Evolutionary conservation across 53 echinoderm and acorn worm species (phyloP), one percentile per base, ranked within the genome.

Genomic region (Stichopus horrens): DNA sequence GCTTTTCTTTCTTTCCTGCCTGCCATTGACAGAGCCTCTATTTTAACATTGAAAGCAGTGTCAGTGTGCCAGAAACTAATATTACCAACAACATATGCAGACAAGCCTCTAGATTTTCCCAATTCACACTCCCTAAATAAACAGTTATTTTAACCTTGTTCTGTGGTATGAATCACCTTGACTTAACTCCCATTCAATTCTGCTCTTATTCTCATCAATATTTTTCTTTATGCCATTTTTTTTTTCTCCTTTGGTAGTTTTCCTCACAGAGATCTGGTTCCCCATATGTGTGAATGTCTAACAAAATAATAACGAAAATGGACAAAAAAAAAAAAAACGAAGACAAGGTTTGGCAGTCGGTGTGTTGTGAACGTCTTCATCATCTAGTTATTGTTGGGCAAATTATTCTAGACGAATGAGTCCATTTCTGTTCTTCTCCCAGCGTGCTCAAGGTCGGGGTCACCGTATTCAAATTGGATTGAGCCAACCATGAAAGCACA

Each of bases 141-240:
- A 81, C 81, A 81, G 81, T 81, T 81, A 81, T 81, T 81, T 81
- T 81, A 81, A 81, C 81, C 81, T 56, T 81, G 57, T 81, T 81
- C 81, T 58, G 55, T 56, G 56, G 81, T 57, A 57, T 18, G 58
- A 21, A 81, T 81, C 58, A 21, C 81, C 81, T 81, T 81, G 81
- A 81, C 81, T 81, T 58, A 81, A 53, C 81, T 81, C 76, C 81
- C 81, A 81, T 81, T 81, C 81, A 57, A 56, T 81, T 81, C 56
- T 55, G 81, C 58, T 58, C 81, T 53, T 81, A 81, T 81, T 81
- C 81, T 81, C 22, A 54, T 54, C 20, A 57, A 81, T 81, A 19
- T 81, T 81, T 56, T 81, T 81, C 81, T 81, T 81, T 56, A 5
- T 81, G 22, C 81, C 37, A 37, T 81, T 81, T 56, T 53, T 55